Evolutionary conservation across 1,140 invertebrate genomes (phyloP).

Genomic region (Heterodera schachtii): DNA sequence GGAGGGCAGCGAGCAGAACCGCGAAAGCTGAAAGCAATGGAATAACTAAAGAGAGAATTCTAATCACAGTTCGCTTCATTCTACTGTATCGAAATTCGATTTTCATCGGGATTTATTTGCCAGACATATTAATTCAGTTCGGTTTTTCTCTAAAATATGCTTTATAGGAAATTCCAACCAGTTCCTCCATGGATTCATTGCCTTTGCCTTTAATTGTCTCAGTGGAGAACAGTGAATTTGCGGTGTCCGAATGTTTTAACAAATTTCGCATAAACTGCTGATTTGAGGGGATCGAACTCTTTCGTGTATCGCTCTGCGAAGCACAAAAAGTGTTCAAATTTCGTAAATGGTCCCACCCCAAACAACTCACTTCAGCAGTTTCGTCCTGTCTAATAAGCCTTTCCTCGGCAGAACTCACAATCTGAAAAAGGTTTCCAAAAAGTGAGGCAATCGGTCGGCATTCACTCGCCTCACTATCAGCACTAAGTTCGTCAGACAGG

Average conservation of each 20-base stretch:
- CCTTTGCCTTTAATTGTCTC: constrained; percentile 15
- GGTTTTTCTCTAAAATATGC: no score
- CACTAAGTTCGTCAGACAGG: constrained; percentile 24
- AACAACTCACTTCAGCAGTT: not conserved
- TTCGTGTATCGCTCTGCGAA: not conserved
- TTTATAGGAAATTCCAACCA: not conserved
- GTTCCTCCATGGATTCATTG: constrained; percentile 19
- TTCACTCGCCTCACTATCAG: constrained; percentile 25
- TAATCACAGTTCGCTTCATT: no score
- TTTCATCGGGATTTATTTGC: not conserved
- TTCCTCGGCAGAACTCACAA: constrained; percentile 43
- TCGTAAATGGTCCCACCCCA: constrained; percentile 3
- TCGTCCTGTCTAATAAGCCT: constrained; percentile 2
- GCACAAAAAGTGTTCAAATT: constrained; percentile 3
- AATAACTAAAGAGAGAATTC: not conserved
- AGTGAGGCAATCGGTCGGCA: not conserved
- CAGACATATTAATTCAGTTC: not conserved
- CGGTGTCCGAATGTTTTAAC: constrained; percentile 25
- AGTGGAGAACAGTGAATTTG: constrained; percentile 13
- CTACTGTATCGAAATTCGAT: no score
- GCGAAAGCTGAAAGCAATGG: constrained; percentile 14
- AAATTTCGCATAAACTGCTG: not conserved
- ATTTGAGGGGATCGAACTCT: not conserved
- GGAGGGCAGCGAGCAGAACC: not conserved
- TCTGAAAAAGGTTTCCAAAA: not conserved